Conservation (phyloP, 53 echinoderm and acorn worm species). For the Astropecten irregularis region DNA sequence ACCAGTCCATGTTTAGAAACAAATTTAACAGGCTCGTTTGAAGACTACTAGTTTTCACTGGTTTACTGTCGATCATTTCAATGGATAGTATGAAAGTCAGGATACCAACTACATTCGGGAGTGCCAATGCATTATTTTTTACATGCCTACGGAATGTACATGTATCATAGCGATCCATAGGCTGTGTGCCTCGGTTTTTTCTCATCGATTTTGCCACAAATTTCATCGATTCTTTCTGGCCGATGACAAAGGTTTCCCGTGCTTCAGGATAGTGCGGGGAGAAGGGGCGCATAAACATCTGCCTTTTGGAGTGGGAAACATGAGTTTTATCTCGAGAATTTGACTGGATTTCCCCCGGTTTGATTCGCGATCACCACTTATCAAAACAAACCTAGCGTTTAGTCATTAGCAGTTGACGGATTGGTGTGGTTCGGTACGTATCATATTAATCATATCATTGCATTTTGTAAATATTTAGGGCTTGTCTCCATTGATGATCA, state of each 20-base stretch:
- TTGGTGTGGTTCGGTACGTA: background rate
- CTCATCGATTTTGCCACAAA: constrained; percentile 10
- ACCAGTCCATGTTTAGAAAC: background rate
- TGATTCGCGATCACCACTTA: background rate
- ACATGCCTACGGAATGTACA: background rate
- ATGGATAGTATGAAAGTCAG: background rate
- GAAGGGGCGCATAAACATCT: background rate
- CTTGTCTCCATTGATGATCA: too few relatives aligned
- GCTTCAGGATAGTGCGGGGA: constrained; percentile 8
- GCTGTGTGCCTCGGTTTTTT: too few relatives aligned
- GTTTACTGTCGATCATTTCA: background rate
- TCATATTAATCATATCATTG: background rate
- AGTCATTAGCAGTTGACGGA: background rate
- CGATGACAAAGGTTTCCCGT: constrained; percentile 41
- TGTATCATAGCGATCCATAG: background rate
- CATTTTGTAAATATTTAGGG: background rate
- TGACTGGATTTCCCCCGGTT: background rate
- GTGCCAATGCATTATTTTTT: background rate
- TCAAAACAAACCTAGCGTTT: background rate
- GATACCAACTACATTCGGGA: constrained; percentile 10
- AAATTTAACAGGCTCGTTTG: background rate
- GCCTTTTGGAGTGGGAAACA: constrained; percentile 23
- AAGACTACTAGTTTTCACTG: background rate
- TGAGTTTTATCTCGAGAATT: constrained; percentile 12
- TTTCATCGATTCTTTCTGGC: background rate